Evolutionary conservation across 2,797 vertebrate species (phyloP).

Genomic region (Hephaestus fuliginosus): DNA sequence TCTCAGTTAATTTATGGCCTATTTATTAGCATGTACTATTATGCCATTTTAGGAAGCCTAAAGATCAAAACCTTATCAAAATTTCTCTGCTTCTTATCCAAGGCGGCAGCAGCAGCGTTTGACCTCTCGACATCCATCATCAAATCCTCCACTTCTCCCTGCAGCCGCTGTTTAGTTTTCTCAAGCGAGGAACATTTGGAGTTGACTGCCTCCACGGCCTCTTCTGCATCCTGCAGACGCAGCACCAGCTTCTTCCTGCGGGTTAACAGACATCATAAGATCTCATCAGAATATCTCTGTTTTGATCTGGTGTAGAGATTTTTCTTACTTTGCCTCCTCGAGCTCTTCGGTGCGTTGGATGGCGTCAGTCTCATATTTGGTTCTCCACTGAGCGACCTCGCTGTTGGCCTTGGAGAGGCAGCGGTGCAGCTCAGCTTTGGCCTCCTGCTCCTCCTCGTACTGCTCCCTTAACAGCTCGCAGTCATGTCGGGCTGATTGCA

Average conservation of each 20-base stretch:
- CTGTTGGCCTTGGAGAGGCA: conserved; percentile 86
- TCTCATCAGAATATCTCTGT: neutral
- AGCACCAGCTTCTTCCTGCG: conserved; percentile 89
- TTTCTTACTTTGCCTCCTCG: conserved; percentile 85
- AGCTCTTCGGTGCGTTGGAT: conserved; percentile 87
- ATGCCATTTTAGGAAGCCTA: neutral
- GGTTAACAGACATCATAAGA: neutral
- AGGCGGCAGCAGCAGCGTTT: conserved; percentile 72
- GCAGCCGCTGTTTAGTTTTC: conserved; percentile 89
- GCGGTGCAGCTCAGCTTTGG: conserved; percentile 85
- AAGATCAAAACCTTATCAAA: conserved; percentile 72
- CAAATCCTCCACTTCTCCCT: conserved; percentile 70
- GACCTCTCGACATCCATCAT: conserved; percentile 83
- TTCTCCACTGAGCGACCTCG: conserved; percentile 87
- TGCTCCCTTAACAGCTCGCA: conserved; percentile 88
- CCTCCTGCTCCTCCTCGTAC: conserved; percentile 85
- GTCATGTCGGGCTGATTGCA: conserved; percentile 88
- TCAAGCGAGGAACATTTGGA: conserved; percentile 89
- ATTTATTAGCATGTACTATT: neutral
- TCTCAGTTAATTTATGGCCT: neutral
- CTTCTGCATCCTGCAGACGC: conserved; percentile 89
- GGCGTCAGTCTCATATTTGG: conserved; percentile 86
- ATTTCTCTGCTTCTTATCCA: conserved; percentile 87
- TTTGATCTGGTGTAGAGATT: neutral
- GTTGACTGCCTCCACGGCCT: conserved; percentile 86